phyloP scores from a whole-genome alignment of 2,113 vertebrate genomes.

The Ageneiosus marmoratus region DNA sequence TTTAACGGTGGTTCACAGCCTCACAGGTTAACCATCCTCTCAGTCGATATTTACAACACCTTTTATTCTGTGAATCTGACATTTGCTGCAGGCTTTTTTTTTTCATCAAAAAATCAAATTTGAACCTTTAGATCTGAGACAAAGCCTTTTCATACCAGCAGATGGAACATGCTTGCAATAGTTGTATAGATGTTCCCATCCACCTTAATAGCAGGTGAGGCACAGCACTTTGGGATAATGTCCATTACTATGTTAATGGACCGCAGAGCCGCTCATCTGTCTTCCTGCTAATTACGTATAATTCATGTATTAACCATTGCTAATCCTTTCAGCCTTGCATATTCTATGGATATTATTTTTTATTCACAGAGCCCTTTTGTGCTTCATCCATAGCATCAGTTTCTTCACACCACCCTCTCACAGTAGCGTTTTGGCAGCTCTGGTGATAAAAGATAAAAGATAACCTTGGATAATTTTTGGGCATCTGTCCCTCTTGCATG shows the following conservation, averaged over 20 bases:
- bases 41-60: neutral
- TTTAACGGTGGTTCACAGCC: neutral
- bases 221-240: neutral
- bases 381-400: neutral
- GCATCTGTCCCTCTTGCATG: neutral
- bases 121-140: conserved; percentile 12
- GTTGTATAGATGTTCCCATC: neutral
- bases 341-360: conserved; percentile 22
- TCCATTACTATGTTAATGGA: conserved; percentile 20
- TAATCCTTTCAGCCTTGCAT: conserved; percentile 21
- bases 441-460: conserved; percentile 16
- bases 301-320: neutral
- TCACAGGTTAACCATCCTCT: neutral
- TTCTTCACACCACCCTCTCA: neutral
- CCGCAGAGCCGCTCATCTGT: conserved; percentile 1
- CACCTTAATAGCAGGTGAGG: neutral
- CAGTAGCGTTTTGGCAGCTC: neutral
- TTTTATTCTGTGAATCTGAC: conserved; percentile 9
- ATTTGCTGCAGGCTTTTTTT: conserved; percentile 18
- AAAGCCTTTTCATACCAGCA: neutral
- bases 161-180: neutral
- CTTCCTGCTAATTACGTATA: conserved; percentile 7
- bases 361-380: neutral
- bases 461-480: conserved; percentile 28
- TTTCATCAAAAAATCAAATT: neutral